These are phyloP conservation scores for Donacobius atricapilla DNA, from an alignment of 2,113 vertebrate species.

Conservation along the genomic window DNA sequence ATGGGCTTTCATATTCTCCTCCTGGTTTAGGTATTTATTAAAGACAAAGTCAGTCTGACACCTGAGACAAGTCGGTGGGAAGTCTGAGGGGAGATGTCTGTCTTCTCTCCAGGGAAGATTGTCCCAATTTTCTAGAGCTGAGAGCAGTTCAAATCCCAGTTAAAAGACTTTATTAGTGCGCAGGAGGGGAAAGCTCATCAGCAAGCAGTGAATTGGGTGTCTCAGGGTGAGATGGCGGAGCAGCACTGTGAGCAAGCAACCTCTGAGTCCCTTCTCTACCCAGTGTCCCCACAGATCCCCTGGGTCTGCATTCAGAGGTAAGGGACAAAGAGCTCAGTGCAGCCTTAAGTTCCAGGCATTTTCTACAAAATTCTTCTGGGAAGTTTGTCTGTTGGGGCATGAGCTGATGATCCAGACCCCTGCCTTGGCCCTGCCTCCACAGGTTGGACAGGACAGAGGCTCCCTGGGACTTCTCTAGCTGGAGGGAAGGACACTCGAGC, in stretches of 20 bases:
- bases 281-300: neutral
- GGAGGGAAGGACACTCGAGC: accelerated
- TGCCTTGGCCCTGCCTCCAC: accelerated
- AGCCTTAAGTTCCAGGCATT: neutral
- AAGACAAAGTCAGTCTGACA: neutral
- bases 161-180: neutral
- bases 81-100: neutral
- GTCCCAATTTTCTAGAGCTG: neutral
- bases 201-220: accelerated
- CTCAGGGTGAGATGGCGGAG: neutral
- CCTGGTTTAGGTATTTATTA: neutral
- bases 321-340: neutral
- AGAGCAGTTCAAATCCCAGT: neutral
- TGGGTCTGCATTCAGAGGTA: neutral
- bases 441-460: neutral
- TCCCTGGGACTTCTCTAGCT: accelerated
- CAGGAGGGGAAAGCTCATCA: neutral
- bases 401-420: neutral
- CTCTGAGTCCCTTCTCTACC: neutral
- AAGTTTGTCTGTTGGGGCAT: neutral
- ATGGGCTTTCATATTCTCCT: neutral
- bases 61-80: neutral
- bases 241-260: accelerated
- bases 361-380: neutral
- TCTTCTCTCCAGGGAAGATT: neutral